Conservation (phyloP, 1,140 invertebrate species). For the Eumaeus atala region DNA sequence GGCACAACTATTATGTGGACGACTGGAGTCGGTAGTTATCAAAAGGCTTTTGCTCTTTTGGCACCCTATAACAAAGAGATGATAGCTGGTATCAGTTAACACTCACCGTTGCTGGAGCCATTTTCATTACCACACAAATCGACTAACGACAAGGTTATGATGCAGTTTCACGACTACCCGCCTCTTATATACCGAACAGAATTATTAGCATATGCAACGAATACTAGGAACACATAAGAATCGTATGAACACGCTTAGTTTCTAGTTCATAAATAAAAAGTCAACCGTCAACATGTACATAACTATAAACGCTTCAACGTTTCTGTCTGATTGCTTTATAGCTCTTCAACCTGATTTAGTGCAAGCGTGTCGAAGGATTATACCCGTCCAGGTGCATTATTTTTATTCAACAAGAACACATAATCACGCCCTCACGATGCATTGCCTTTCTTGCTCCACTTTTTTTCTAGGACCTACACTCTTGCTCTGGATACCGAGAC, state of each 20-base stretch:
- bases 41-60: too few species aligned
- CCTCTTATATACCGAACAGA: constrained; percentile 21
- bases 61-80: constrained; percentile 22
- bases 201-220: not conserved
- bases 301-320: constrained; percentile 5
- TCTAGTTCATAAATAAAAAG: constrained; percentile 8
- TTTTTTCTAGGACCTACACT: too few species aligned
- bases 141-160: constrained; percentile 14
- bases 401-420: too few species aligned
- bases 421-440: too few species aligned
- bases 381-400: too few species aligned
- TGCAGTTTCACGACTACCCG: constrained; percentile 13
- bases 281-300: constrained; percentile 4
- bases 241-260: constrained; percentile 3
- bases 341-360: too few species aligned
- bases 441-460: too few species aligned
- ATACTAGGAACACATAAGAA: not conserved
- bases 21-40: too few species aligned
- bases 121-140: constrained; percentile 10
- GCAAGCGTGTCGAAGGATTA: too few species aligned
- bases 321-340: too few species aligned
- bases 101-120: constrained; percentile 24
- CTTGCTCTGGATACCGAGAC: too few species aligned
- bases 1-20: too few species aligned
- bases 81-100: constrained; percentile 22